phyloP scores from a whole-genome alignment of 1,140 invertebrate genomes.

The Hyles euphorbiae region DNA sequence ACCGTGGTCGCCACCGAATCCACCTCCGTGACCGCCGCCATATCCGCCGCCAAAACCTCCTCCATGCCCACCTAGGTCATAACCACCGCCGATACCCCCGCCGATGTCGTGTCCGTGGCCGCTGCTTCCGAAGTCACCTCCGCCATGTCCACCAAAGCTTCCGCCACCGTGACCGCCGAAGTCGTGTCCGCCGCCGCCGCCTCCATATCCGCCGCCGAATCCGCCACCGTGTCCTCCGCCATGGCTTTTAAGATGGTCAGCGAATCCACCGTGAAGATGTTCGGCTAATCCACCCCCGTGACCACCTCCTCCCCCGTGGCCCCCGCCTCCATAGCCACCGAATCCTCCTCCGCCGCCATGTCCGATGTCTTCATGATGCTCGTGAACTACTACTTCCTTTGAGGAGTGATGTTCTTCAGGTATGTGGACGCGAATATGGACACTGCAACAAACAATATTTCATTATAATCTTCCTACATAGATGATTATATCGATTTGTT shows the following conservation, averaged over 20 bases:
- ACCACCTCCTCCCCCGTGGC: conserved; percentile 16
- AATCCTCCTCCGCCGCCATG: conserved; percentile 34
- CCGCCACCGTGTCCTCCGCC: conserved; percentile 28
- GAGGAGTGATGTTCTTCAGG: conserved; percentile 56
- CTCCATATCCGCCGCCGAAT: conserved; percentile 28
- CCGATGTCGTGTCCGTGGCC: conserved; percentile 26
- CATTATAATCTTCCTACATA: background rate
- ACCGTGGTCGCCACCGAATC: conserved; percentile 24
- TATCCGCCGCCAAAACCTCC: conserved; percentile 29
- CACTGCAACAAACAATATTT: conserved; percentile 42
- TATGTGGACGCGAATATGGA: conserved; percentile 64
- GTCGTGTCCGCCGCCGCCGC: conserved; percentile 17
- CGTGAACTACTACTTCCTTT: conserved; percentile 57
- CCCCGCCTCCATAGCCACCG: conserved; percentile 18
- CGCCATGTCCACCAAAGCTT: conserved; percentile 11
- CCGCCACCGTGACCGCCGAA: conserved; percentile 9
- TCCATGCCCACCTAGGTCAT: conserved; percentile 28
- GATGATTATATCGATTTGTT: background rate
- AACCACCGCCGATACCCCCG: conserved; percentile 33
- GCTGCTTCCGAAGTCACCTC: conserved; percentile 22
- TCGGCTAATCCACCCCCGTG: conserved; percentile 25
- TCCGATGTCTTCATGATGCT: conserved; percentile 49
- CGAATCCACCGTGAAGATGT: conserved; percentile 24
- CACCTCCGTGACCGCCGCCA: conserved; percentile 25
- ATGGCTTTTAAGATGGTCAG: conserved; percentile 27